Percentiles rank a stretch among this genome's conserved stretches.
These are phyloP conservation scores for Peromyscus californicus DNA, from an alignment of 2,113 vertebrate genomes.

Conservation along the genomic window DNA sequence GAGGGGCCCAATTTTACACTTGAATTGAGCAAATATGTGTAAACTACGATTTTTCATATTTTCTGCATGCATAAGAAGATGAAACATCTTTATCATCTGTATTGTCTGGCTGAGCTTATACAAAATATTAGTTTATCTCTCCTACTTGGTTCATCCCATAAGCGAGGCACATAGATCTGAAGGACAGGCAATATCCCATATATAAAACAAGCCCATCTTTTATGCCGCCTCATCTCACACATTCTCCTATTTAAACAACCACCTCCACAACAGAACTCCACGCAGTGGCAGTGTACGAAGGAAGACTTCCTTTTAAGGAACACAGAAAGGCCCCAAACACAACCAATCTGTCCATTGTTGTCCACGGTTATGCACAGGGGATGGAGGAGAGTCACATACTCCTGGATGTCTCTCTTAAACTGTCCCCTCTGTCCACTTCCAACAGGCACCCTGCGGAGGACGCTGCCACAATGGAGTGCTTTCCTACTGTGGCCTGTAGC, in stretches of 20 bases:
- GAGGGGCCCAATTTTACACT: conserved; percentile 95
- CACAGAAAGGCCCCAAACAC: not conserved
- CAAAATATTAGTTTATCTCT: conserved; percentile 99
- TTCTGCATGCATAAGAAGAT: conserved; percentile 99
- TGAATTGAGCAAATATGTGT: conserved; percentile 97
- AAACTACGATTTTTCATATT: conserved; percentile 99
- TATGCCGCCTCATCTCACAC: conserved; percentile 92
- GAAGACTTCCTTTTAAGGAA: conserved; percentile 18
- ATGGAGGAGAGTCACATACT: not conserved
- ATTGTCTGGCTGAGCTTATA: conserved; percentile 99
- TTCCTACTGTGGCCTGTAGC: not conserved
- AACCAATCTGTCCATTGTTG: too few relatives aligned
- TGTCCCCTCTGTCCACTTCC: not conserved
- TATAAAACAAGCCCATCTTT: conserved; percentile 96
- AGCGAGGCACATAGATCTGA: conserved; percentile 97
- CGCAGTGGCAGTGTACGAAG: conserved; percentile 55
- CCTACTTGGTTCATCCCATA: conserved; percentile 96
- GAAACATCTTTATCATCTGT: conserved; percentile 99
- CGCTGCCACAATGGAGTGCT: not conserved
- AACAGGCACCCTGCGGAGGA: not conserved
- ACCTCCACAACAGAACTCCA: conserved; percentile 30
- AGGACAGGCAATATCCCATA: conserved; percentile 96
- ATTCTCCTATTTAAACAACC: conserved; percentile 84
- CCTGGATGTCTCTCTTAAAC: not conserved
- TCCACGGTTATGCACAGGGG: not conserved